Evolutionary conservation across 2,113 vertebrate species (phyloP).

Genomic region (Sorex araneus): DNA sequence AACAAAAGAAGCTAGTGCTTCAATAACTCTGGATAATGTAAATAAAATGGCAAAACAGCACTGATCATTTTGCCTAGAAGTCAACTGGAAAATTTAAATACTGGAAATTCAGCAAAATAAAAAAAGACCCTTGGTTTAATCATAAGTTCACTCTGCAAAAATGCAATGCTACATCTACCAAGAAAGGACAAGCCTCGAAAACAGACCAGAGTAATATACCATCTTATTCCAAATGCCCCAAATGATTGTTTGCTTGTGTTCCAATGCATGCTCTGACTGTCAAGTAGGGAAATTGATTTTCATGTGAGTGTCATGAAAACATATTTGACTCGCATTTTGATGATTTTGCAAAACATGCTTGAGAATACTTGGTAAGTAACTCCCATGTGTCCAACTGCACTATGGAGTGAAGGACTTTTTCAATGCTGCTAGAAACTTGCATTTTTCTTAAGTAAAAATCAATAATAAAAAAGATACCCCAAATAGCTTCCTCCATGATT

Average conservation of each 20-base stretch:
- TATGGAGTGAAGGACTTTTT: neutral
- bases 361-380: neutral
- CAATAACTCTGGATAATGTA: constrained; percentile 8
- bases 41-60: constrained; percentile 9
- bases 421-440: neutral
- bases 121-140: neutral
- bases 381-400: no score
- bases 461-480: neutral
- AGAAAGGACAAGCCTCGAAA: neutral
- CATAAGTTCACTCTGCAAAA: neutral
- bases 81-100: constrained; percentile 37
- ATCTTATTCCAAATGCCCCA: neutral
- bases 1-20: neutral
- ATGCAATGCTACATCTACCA: neutral
- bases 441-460: constrained; percentile 15
- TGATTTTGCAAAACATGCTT: constrained; percentile 8
- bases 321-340: constrained; percentile 35
- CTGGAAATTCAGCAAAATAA: neutral
- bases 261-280: neutral
- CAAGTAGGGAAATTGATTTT: neutral
- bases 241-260: neutral
- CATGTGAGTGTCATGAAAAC: neutral
- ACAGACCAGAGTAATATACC: neutral
- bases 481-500: neutral
- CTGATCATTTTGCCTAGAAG: constrained; percentile 16